Evolutionary conservation across 2,797 vertebrate genomes (phyloP).

Genomic region (Dermochelys coriacea): DNA sequence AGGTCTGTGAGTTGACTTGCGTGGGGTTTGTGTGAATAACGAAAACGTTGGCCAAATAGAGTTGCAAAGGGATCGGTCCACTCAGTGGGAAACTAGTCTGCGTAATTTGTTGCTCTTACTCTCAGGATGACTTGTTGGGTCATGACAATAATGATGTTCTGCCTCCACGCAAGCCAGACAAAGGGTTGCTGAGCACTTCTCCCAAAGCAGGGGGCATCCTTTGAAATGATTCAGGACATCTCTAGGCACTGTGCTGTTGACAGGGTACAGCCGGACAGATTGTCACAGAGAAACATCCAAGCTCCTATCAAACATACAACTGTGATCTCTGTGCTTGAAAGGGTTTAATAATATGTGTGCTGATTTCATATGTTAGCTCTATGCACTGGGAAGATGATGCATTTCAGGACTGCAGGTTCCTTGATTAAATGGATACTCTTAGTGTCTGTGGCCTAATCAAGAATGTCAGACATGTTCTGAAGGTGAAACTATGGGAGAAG

Average conservation of each 20-base stretch:
- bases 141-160: fast-evolving
- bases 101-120: background rate
- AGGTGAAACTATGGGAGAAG: background rate
- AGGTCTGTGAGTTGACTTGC: background rate
- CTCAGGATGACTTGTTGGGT: fast-evolving
- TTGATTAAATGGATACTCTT: background rate
- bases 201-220: fast-evolving
- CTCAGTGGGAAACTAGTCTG: background rate
- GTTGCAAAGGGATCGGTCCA: background rate
- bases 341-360: background rate
- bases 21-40: background rate
- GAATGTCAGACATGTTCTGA: fast-evolving
- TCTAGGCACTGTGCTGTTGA: fast-evolving
- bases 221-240: background rate
- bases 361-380: background rate
- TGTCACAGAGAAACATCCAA: background rate
- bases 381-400: background rate
- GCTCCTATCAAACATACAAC: background rate
- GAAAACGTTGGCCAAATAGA: background rate
- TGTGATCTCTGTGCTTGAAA: no score
- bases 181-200: fast-evolving
- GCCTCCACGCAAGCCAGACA: background rate
- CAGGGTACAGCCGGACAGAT: background rate
- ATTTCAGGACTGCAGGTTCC: background rate
- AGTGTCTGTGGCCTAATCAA: background rate